These are phyloP conservation scores for Cyphomyrmex costatus DNA, from an alignment of 1,140 invertebrate species.

Conservation along the genomic window DNA sequence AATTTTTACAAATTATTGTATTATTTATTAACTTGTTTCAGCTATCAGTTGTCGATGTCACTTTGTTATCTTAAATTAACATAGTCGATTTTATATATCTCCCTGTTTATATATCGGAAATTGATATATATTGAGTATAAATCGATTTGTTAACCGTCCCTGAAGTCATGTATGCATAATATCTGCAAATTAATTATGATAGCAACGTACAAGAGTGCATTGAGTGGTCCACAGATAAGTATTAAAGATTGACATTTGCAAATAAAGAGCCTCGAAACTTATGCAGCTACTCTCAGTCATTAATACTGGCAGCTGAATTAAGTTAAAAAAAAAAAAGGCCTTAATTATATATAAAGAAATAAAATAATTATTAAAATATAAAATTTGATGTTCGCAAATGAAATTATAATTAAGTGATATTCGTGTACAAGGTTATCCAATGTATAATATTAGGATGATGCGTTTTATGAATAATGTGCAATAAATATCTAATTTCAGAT, in stretches of 20 bases:
- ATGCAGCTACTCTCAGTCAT: background rate
- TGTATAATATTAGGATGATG: background rate
- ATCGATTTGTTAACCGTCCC: conserved; percentile 64
- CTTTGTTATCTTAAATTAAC: conserved; percentile 18
- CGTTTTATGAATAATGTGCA: background rate
- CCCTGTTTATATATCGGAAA: background rate
- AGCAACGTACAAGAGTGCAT: conserved; percentile 29
- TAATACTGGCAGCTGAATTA: background rate
- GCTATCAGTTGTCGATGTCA: conserved; percentile 31
- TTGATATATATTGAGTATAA: conserved; percentile 34
- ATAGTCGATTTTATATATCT: background rate
- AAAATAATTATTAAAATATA: conserved; percentile 23
- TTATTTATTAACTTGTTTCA: background rate
- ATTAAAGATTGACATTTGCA: conserved; percentile 37
- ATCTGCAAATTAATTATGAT: conserved; percentile 63
- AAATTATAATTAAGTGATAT: conserved; percentile 8
- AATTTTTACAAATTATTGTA: background rate
- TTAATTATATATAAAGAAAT: background rate
- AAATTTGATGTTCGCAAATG: background rate
- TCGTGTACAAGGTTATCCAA: background rate
- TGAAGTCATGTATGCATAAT: conserved; percentile 21
- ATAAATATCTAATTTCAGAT: background rate
- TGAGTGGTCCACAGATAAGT: conserved; percentile 25
- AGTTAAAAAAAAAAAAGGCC: background rate
- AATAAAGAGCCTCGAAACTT: background rate